Conservation (phyloP, 2,113 vertebrate species). For the Herpailurus yagouaroundi region DNA sequence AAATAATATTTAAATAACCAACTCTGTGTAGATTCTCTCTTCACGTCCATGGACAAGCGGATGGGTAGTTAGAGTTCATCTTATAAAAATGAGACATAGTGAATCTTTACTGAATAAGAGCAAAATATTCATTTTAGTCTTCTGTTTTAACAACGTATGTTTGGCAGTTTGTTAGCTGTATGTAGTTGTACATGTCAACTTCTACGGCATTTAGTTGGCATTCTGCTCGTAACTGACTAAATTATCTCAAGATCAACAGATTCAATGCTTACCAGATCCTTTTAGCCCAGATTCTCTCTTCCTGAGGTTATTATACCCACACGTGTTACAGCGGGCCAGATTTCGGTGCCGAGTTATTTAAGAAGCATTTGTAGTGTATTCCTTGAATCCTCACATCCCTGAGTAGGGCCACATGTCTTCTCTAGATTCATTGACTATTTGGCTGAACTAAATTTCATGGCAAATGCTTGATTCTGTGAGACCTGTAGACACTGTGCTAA, state of each 20-base stretch:
- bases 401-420: neutral
- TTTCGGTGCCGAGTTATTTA: neutral
- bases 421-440: neutral
- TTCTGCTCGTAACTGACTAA: neutral
- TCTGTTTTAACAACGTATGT: neutral
- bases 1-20: neutral
- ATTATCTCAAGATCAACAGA: neutral
- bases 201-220: neutral
- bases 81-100: neutral
- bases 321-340: neutral
- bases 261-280: neutral
- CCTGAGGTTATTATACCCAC: neutral
- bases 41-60: neutral
- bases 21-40: neutral
- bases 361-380: neutral
- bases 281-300: neutral
- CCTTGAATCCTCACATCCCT: neutral
- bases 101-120: neutral
- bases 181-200: neutral
- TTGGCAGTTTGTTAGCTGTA: neutral
- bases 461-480: neutral
- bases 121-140: neutral
- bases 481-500: neutral
- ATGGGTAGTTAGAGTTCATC: neutral
- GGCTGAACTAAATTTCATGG: neutral